Conservation (phyloP, 2,797 vertebrate genomes). For the Bradypus variegatus region DNA sequence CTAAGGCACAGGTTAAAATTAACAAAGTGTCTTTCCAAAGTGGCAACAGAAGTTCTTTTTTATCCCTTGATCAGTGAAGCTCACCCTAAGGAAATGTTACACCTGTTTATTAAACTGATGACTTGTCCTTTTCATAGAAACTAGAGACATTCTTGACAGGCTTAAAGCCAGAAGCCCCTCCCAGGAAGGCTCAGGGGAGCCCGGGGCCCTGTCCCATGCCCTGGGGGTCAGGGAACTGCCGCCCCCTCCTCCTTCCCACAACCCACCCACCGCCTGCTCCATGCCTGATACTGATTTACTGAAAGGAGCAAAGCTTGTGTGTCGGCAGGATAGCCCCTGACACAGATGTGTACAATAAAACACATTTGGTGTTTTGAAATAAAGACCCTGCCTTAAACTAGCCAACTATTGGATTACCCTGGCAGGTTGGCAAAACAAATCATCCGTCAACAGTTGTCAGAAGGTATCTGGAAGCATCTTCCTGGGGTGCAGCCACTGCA, state of each 20-base stretch:
- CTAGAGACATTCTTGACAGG: constrained; percentile 72
- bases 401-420: constrained; percentile 38
- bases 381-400: constrained; percentile 53
- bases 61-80: constrained; percentile 74
- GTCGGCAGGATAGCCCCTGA: constrained; percentile 47
- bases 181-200: constrained; percentile 58
- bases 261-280: constrained; percentile 12
- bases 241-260: constrained; percentile 11
- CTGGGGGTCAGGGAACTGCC: constrained; percentile 51
- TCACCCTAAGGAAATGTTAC: constrained; percentile 79
- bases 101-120: constrained; percentile 76
- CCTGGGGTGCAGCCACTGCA: neutral
- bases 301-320: constrained; percentile 53
- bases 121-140: constrained; percentile 65
- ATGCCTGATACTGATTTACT: constrained; percentile 52
- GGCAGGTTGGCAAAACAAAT: constrained; percentile 58
- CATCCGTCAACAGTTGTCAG: constrained; percentile 16
- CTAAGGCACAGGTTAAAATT: constrained; percentile 79
- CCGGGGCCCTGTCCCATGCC: constrained; percentile 51
- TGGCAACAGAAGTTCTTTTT: constrained; percentile 78
- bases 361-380: constrained; percentile 50
- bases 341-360: constrained; percentile 53
- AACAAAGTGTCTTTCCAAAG: constrained; percentile 73
- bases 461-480: neutral
- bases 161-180: constrained; percentile 71